A percentile compares a stretch with the other conserved stretches of the same genome.
phyloP scores from a whole-genome alignment of 2,113 vertebrate genomes.

The Pygoscelis adeliae region DNA sequence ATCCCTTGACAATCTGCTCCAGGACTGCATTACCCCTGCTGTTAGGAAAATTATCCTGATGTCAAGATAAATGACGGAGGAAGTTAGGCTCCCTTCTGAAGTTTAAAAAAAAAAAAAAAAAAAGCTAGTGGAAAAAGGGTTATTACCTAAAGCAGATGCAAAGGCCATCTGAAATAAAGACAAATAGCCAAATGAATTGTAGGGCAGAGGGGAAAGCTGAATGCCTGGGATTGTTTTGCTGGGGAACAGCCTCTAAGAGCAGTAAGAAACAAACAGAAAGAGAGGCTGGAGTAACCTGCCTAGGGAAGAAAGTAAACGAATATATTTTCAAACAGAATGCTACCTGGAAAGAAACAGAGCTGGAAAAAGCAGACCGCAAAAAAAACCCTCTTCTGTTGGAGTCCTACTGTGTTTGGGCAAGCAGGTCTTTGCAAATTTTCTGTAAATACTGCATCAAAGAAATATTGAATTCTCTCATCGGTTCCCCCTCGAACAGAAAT shows the following conservation, averaged over 20 bases:
- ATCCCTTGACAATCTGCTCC: neutral
- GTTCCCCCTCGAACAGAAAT: neutral
- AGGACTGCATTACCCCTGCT: neutral
- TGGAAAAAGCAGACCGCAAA: neutral
- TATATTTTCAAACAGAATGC: neutral
- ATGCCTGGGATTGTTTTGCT: neutral
- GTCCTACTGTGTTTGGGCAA: neutral
- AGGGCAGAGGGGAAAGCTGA: neutral
- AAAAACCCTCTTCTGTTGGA: neutral
- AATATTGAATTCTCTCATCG: neutral
- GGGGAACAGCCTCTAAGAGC: neutral
- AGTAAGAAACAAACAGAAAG: neutral
- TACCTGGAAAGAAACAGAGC: neutral
- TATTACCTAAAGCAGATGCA: slow-evolving; percentile 14
- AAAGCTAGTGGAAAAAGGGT: neutral
- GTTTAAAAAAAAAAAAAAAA: neutral
- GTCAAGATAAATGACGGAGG: neutral
- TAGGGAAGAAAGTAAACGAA: neutral
- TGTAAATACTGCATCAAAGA: neutral
- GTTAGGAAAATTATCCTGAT: slow-evolving; percentile 7
- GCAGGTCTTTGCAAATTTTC: neutral
- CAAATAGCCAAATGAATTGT: neutral
- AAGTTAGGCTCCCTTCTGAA: neutral
- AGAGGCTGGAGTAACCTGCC: neutral
- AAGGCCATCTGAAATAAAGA: neutral